Conservation (phyloP, 2,888 invertebrate species). For the Camponotus fellah region DNA sequence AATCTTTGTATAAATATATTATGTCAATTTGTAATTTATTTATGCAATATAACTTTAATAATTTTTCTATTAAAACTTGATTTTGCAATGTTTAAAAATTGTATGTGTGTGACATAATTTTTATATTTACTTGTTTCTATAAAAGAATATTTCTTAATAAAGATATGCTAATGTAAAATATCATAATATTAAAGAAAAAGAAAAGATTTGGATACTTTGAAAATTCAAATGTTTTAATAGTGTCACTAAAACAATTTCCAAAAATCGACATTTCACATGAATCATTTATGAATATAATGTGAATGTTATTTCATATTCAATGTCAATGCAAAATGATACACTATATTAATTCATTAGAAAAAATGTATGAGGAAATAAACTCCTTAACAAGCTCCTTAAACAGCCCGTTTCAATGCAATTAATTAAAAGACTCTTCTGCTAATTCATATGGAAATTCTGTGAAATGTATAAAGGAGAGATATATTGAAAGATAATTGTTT, state of each 20-base stretch:
- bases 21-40: not conserved
- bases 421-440: conserved; percentile 1
- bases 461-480: conserved; percentile 5
- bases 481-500: conserved; percentile 13
- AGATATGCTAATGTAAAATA: not conserved
- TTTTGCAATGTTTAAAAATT: not conserved
- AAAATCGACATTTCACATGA: not conserved
- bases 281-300: not conserved
- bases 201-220: not conserved
- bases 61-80: not conserved
- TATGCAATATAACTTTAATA: not conserved
- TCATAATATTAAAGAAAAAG: not conserved
- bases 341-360: conserved; percentile 30
- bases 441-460: conserved; percentile 27
- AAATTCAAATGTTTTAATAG: not conserved
- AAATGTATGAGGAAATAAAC: not conserved
- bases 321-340: conserved; percentile 32
- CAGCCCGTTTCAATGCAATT: not conserved
- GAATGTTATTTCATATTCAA: conserved; percentile 4
- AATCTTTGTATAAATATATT: not conserved
- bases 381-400: conserved; percentile 8
- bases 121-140: not conserved
- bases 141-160: not conserved
- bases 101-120: not conserved
- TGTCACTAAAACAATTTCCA: not conserved